Evolutionary conservation across 2,888 invertebrate genomes (phyloP).

Genomic region (Disparrhopalites patrizii): DNA sequence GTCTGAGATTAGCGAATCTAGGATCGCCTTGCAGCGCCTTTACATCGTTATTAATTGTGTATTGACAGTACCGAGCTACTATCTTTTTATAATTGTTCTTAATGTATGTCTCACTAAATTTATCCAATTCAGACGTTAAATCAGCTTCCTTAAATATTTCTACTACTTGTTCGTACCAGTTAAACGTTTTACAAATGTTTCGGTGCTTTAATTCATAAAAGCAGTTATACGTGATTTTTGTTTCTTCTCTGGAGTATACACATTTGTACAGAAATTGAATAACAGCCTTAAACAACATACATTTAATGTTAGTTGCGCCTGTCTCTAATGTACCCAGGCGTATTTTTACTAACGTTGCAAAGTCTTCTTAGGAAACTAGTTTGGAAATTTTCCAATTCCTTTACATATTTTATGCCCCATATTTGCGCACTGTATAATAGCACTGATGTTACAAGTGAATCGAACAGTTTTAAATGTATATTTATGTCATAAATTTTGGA

Average conservation of each 20-base stretch:
- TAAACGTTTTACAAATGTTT: too few relatives aligned
- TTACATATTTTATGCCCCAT: background rate
- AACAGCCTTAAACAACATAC: background rate
- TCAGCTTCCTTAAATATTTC: too few relatives aligned
- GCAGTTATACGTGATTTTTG: background rate
- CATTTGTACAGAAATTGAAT: background rate
- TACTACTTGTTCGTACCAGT: too few relatives aligned
- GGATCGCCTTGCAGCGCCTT: too few relatives aligned
- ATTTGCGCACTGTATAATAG: background rate
- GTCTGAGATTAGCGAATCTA: too few relatives aligned
- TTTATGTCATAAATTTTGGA: background rate
- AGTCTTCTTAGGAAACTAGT: background rate
- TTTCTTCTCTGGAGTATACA: background rate
- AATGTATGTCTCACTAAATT: too few relatives aligned
- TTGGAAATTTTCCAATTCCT: background rate
- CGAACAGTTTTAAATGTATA: background rate
- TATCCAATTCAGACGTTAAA: too few relatives aligned
- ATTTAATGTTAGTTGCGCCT: background rate
- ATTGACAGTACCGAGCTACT: too few relatives aligned
- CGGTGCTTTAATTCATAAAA: background rate
- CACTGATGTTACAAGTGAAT: background rate
- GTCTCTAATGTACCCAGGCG: background rate
- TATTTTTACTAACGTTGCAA: too few relatives aligned
- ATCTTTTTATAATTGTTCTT: too few relatives aligned
- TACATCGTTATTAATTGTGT: too few relatives aligned